Evolutionary conservation across 2,113 vertebrate species (phyloP).

Genomic region (Pelusios castaneus): DNA sequence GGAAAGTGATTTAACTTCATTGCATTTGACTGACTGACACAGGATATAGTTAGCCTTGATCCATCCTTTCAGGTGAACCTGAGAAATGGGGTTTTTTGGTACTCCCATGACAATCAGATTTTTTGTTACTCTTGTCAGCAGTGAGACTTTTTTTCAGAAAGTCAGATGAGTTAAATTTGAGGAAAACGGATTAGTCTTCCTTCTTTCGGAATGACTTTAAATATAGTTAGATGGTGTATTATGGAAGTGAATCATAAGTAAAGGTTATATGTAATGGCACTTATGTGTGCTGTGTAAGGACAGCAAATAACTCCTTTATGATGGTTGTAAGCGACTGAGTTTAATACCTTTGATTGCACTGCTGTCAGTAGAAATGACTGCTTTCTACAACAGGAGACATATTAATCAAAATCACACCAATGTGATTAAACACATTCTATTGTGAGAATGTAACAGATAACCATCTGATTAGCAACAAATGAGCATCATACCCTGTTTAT

Average conservation of each 20-base stretch:
- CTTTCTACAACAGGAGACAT: background rate
- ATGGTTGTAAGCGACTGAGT: background rate
- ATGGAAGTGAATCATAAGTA: background rate
- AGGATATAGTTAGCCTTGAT: background rate
- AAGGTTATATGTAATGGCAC: background rate
- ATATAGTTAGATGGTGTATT: background rate
- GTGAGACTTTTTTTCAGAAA: background rate
- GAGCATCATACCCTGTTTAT: background rate
- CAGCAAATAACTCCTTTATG: background rate
- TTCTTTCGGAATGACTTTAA: background rate
- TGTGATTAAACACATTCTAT: background rate
- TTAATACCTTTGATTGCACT: background rate
- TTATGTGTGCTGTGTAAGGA: background rate
- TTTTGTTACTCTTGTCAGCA: background rate
- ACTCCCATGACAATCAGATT: background rate
- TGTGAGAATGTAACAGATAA: background rate
- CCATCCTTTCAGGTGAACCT: background rate
- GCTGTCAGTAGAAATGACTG: background rate
- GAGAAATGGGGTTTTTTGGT: background rate
- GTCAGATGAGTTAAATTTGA: background rate
- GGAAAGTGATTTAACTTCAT: background rate
- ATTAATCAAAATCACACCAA: background rate
- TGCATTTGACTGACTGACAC: background rate
- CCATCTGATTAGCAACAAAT: background rate
- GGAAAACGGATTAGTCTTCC: background rate